Base-by-base conservation (phyloP, 2,888 invertebrate species). In the Xanthia icteritia region DNA sequence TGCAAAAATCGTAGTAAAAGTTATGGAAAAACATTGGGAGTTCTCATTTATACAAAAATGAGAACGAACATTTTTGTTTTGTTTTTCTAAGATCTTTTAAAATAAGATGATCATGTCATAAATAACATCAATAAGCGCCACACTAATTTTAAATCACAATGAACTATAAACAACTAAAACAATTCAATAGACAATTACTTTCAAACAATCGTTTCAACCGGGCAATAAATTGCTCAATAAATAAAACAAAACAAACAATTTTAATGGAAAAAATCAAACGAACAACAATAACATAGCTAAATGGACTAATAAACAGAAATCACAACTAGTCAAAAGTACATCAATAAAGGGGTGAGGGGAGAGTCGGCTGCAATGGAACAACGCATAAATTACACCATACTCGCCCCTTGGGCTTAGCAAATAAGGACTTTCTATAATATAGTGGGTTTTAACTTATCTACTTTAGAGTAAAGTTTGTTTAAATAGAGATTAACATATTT, bases 291-390 rank as follows among this genome's bases (percentile, higher is more conserved):
- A 93, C 83, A 75, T 91, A 91, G 90, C 91, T 94, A 94, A 95
- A 95, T 93, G 92, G 94, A 87, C 89, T 93, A 94, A 95, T 96
- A 95, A 95, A 95, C 93, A 90, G 93, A 92, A 94, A 96, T 95
- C 95, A 95, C 91, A 92, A 94, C 95, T 94, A 95, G 95, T 95
- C 94, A 96, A 96, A 96, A 94, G 95, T 90, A 93, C 96, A 96
- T 96, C 96, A 94, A 95, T 94, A 94, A 93, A 92, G 93, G 93
- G 92, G 82, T 87, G 90, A 89, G 90, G 91, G 92, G 93, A 91
- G 90, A 83, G 56, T 73, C 85, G 92, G 89, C 92, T 89, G 90
- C 84, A 89, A 92, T 88, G 88, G 93, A 90, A 87, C 94, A 91
- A 81, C 93, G 91, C 91, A 94, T 94, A 94, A 94, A 95, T 95